phyloP scores from a whole-genome alignment of 2,113 vertebrate species.

The Lagopus leucura region DNA sequence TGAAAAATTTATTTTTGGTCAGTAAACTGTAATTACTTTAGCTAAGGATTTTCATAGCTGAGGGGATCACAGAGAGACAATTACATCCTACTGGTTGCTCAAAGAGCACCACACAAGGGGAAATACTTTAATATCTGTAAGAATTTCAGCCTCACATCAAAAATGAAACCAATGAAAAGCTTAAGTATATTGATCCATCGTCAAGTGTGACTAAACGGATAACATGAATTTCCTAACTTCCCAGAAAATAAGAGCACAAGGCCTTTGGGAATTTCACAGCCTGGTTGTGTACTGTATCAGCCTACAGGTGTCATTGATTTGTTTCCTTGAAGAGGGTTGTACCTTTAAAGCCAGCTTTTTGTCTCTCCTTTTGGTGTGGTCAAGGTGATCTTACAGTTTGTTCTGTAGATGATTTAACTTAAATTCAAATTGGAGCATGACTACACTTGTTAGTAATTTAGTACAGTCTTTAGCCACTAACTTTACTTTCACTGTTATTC shows the following conservation, averaged over 20 bases:
- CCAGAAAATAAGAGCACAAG: background rate
- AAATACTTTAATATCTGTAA: background rate
- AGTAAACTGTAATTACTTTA: background rate
- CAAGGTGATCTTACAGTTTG: background rate
- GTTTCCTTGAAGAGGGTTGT: background rate
- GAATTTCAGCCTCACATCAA: background rate
- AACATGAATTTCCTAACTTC: background rate
- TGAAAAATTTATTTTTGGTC: background rate
- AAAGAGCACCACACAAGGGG: background rate
- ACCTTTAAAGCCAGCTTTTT: background rate
- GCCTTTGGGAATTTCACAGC: background rate
- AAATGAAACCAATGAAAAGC: background rate
- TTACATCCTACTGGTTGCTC: background rate
- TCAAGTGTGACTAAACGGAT: slow-evolving; percentile 3
- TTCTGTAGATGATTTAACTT: background rate
- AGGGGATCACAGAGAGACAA: background rate
- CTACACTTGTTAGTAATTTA: background rate
- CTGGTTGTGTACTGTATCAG: background rate
- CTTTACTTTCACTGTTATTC: background rate
- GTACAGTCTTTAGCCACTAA: background rate
- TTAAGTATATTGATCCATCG: background rate
- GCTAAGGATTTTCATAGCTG: background rate
- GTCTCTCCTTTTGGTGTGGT: background rate
- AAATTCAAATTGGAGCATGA: background rate
- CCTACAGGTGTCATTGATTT: background rate